Conservation (phyloP, 2,113 vertebrate genomes). For the Ceyx margarethae region DNA sequence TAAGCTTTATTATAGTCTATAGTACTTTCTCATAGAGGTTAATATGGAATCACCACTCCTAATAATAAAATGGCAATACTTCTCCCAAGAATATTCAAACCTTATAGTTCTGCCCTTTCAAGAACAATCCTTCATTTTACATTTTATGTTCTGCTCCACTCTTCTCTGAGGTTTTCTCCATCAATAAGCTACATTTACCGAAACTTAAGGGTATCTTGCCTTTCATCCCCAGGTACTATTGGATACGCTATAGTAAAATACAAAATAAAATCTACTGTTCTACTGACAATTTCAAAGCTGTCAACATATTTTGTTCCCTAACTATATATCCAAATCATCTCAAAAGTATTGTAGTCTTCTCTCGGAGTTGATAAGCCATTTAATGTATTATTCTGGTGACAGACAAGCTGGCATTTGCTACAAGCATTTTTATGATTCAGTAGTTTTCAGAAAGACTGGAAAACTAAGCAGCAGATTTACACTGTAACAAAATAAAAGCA, state of each 20-base stretch:
- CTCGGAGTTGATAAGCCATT: conserved; percentile 54
- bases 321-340: conserved; percentile 21
- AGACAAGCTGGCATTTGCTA: conserved; percentile 54
- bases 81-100: background rate
- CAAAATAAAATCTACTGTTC: conserved; percentile 7
- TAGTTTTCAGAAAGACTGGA: conserved; percentile 37
- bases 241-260: background rate
- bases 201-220: background rate
- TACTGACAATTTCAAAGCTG: conserved; percentile 5
- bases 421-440: conserved; percentile 53
- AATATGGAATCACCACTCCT: background rate
- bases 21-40: conserved; percentile 8
- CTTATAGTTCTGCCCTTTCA: background rate
- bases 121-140: background rate
- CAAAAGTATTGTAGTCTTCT: conserved; percentile 3
- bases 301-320: conserved; percentile 39
- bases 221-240: background rate
- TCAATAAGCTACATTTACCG: background rate
- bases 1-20: background rate
- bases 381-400: conserved; percentile 48
- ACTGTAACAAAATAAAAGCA: conserved; percentile 59
- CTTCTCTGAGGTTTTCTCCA: background rate
- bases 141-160: background rate
- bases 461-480: conserved; percentile 58
- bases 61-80: background rate